Evolutionary conservation across 2,797 vertebrate genomes (phyloP).

Genomic region (Euthynnus affinis): DNA sequence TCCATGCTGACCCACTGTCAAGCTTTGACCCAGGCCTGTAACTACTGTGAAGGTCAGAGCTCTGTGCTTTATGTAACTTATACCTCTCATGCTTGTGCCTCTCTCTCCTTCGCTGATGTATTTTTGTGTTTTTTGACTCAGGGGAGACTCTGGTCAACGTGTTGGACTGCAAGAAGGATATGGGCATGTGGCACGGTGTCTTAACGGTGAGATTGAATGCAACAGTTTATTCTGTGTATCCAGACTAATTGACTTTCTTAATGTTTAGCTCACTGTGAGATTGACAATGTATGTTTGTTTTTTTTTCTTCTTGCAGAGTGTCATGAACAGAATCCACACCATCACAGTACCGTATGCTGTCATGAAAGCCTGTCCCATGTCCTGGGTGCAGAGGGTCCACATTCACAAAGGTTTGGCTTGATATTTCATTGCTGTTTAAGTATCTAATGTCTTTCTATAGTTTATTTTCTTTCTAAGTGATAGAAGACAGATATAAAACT

Average conservation of each 20-base stretch:
- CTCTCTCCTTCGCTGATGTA: background rate
- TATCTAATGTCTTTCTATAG: background rate
- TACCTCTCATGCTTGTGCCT: background rate
- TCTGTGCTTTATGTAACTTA: constrained; percentile 52
- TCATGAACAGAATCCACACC: constrained; percentile 98
- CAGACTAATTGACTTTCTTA: background rate
- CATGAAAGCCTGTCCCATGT: constrained; percentile 98
- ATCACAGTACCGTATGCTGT: constrained; percentile 97
- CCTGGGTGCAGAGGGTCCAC: constrained; percentile 97
- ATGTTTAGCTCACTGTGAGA: background rate
- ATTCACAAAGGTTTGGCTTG: constrained; percentile 92
- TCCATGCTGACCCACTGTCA: constrained; percentile 98
- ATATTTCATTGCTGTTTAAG: background rate
- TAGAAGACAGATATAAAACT: background rate
- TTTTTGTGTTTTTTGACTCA: constrained; percentile 67
- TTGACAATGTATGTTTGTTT: constrained; percentile 3
- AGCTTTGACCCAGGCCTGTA: constrained; percentile 96
- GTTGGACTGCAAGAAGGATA: constrained; percentile 98
- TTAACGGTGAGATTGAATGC: constrained; percentile 89
- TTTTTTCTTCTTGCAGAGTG: constrained; percentile 84
- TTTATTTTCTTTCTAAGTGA: background rate
- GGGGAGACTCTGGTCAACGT: constrained; percentile 97
- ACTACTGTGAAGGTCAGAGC: constrained; percentile 96
- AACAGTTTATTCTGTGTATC: constrained; percentile 4
- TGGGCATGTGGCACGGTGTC: constrained; percentile 97